A percentile compares a stretch with the other conserved stretches of the same genome.
Evolutionary conservation across 2,113 vertebrate genomes (phyloP).

Genomic region (Nerophis lumbriciformis): DNA sequence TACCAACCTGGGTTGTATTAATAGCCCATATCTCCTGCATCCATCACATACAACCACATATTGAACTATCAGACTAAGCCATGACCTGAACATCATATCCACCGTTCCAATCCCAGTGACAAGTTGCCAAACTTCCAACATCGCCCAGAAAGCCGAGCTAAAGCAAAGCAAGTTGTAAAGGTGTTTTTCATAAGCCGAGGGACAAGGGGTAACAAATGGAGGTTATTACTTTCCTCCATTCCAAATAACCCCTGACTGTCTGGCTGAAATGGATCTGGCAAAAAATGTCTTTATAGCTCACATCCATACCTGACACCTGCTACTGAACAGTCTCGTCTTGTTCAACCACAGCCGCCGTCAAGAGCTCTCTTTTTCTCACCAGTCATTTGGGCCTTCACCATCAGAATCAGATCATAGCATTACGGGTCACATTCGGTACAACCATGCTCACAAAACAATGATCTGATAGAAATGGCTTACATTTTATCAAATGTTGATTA

Average conservation of each 20-base stretch:
- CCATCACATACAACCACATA: slow-evolving; percentile 63
- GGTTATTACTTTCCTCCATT: slow-evolving; percentile 72
- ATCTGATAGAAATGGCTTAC: too few relatives aligned
- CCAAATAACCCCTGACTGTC: slow-evolving; percentile 67
- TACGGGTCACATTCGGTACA: too few relatives aligned
- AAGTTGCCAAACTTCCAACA: slow-evolving; percentile 78
- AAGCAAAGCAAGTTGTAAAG: slow-evolving; percentile 71
- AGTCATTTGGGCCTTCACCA: too few relatives aligned
- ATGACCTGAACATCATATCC: slow-evolving; percentile 73
- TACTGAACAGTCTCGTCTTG: slow-evolving; percentile 12
- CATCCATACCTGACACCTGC: slow-evolving; percentile 64
- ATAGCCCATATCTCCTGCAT: slow-evolving; percentile 66
- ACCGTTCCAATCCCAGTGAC: slow-evolving; percentile 68
- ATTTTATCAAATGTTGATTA: too few relatives aligned
- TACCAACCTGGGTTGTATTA: slow-evolving; percentile 48
- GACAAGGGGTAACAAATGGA: slow-evolving; percentile 68
- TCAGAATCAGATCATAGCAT: too few relatives aligned
- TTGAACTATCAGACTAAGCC: slow-evolving; percentile 60
- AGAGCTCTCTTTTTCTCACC: too few relatives aligned
- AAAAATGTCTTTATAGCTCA: slow-evolving; percentile 71
- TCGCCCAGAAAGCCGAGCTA: slow-evolving; percentile 72
- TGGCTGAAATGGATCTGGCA: slow-evolving; percentile 66
- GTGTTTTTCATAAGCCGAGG: slow-evolving; percentile 70
- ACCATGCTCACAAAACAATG: too few relatives aligned
- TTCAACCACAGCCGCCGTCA: too few relatives aligned